Percentiles rank a stretch among this genome's conserved stretches.
Evolutionary conservation across 2,113 vertebrate genomes (phyloP).

Genomic region (Reinhardtius hippoglossoides): DNA sequence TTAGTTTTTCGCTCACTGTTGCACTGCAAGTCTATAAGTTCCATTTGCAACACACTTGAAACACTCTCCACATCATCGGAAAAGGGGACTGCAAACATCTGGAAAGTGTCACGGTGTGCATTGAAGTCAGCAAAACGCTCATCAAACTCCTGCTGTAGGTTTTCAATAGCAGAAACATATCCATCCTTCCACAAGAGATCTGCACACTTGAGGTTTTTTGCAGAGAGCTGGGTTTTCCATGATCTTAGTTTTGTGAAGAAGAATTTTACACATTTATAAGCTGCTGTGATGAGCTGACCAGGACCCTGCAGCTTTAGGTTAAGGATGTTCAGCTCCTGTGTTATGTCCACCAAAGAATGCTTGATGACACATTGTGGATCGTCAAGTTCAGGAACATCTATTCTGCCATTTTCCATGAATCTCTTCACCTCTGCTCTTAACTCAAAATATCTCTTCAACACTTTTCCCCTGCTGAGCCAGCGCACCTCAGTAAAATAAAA

Average conservation of each 20-base stretch:
- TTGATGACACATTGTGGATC: neutral
- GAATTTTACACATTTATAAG: neutral
- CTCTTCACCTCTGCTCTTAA: neutral
- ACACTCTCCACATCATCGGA: no score
- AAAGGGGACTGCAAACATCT: neutral
- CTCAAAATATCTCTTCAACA: constrained; percentile 10
- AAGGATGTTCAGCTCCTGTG: constrained; percentile 5
- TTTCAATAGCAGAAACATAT: neutral
- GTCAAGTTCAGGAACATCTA: neutral
- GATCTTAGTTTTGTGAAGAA: neutral
- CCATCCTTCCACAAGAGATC: neutral
- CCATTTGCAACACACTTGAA: no score
- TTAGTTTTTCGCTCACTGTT: no score
- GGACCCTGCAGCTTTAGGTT: constrained; percentile 10
- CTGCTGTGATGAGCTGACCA: constrained; percentile 8
- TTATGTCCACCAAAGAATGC: constrained; percentile 1
- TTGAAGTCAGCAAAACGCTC: neutral
- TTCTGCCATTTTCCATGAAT: constrained; percentile 18
- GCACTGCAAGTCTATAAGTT: no score
- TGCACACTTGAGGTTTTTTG: neutral
- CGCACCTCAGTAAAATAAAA: constrained; percentile 24
- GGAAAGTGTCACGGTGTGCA: neutral
- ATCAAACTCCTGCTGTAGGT: constrained; percentile 1
- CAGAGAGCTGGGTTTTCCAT: neutral
- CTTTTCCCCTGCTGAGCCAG: neutral